phyloP scores from a whole-genome alignment of 2,888 invertebrate species.

The Athripsodes cinereus region DNA sequence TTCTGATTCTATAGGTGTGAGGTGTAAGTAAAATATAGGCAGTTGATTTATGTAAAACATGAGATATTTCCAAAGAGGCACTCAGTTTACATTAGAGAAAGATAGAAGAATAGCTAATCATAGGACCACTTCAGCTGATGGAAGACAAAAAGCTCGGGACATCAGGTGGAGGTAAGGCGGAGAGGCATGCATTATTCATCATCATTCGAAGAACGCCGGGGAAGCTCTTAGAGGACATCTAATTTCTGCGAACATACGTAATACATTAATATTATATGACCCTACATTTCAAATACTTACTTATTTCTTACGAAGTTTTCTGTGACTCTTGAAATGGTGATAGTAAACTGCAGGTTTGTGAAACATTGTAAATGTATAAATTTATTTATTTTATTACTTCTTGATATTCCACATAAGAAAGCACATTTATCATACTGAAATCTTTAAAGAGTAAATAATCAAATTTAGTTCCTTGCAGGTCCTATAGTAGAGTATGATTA shows the following conservation, averaged over 20 bases:
- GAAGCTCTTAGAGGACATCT: slow-evolving; percentile 7
- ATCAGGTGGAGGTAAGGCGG: background rate
- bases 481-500: no score
- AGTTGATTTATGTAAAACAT: no score
- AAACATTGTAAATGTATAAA: no score
- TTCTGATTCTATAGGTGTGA: no score
- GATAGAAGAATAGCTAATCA: background rate
- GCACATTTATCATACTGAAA: no score
- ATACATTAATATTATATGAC: slow-evolving; percentile 21
- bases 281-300: slow-evolving; percentile 15
- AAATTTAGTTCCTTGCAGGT: no score
- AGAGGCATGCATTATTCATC: background rate
- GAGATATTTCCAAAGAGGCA: no score
- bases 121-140: background rate
- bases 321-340: background rate
- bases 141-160: background rate
- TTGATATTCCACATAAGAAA: no score
- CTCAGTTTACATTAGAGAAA: no score
- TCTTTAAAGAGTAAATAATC: no score
- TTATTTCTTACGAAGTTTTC: slow-evolving; percentile 15
- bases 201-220: background rate
- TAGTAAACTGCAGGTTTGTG: background rate
- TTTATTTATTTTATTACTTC: no score
- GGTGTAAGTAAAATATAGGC: no score
- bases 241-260: slow-evolving; percentile 15